Conservation (phyloP, 1,140 invertebrate genomes). For the Wasmannia auropunctata region DNA sequence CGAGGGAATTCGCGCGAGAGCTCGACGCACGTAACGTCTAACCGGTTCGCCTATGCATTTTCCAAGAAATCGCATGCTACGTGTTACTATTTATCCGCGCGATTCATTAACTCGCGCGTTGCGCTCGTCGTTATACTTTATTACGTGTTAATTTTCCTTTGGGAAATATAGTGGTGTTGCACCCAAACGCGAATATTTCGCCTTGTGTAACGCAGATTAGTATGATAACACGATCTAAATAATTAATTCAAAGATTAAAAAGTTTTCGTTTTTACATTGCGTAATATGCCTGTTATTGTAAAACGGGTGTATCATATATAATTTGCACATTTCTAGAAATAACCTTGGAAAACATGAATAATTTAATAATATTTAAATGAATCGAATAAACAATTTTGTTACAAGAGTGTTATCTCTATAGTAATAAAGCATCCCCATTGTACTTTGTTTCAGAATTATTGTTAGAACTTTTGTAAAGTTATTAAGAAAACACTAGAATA, state of each 20-base stretch:
- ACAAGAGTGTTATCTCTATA: neutral
- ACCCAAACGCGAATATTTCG: neutral
- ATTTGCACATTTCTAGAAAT: neutral
- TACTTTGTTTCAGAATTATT: neutral
- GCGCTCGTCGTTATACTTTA: conserved; percentile 35
- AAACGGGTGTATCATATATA: neutral
- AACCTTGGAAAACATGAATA: neutral
- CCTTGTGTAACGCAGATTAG: neutral
- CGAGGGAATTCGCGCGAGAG: neutral
- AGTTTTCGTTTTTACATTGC: neutral
- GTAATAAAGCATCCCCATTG: neutral
- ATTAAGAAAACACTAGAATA: neutral
- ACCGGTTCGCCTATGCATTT: conserved; percentile 53
- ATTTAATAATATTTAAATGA: neutral
- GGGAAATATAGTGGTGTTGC: neutral
- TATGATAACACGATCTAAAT: too few species aligned
- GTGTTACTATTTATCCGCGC: conserved; percentile 43
- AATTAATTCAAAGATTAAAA: neutral
- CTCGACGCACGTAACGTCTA: conserved; percentile 3
- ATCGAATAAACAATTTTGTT: neutral
- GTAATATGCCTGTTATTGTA: neutral
- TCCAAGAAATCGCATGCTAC: conserved; percentile 60
- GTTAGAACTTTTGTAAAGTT: neutral
- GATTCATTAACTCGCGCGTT: conserved; percentile 54
- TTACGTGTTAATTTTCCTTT: conserved; percentile 30